Evolutionary conservation across 1,140 invertebrate species (phyloP).

Genomic region (Metaphire vulgaris): DNA sequence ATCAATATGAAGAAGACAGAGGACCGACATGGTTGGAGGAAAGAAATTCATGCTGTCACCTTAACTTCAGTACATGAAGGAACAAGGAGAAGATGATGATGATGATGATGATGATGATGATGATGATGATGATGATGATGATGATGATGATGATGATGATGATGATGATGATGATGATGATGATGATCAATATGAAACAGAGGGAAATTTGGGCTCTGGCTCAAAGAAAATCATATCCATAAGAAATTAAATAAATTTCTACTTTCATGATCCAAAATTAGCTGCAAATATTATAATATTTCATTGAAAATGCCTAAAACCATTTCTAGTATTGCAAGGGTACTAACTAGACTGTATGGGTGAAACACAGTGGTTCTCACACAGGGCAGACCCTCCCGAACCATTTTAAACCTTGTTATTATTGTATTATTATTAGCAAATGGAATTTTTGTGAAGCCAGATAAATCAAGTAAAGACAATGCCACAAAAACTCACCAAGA

Average conservation of each 20-base stretch:
- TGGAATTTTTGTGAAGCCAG: no score
- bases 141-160: neutral
- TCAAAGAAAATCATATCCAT: neutral
- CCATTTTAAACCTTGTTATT: no score
- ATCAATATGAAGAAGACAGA: neutral
- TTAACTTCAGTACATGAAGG: no score
- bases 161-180: slow-evolving; percentile 2
- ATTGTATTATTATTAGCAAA: no score
- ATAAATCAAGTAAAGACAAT: no score
- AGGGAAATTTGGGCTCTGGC: neutral
- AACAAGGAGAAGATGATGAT: neutral
- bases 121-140: neutral
- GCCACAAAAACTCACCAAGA: slow-evolving; percentile 39
- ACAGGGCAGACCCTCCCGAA: no score
- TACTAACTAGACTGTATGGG: slow-evolving; percentile 1
- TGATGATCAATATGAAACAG: neutral
- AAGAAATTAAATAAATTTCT: neutral
- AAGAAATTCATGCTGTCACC: no score
- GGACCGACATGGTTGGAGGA: neutral
- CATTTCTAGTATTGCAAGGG: neutral
- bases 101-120: slow-evolving; percentile 1
- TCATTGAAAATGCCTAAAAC: neutral
- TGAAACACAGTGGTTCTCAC: no score
- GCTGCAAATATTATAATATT: neutral
- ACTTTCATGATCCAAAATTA: neutral